Conservation (phyloP, 2,888 invertebrate species). For the Lepidochitona cinerea region DNA sequence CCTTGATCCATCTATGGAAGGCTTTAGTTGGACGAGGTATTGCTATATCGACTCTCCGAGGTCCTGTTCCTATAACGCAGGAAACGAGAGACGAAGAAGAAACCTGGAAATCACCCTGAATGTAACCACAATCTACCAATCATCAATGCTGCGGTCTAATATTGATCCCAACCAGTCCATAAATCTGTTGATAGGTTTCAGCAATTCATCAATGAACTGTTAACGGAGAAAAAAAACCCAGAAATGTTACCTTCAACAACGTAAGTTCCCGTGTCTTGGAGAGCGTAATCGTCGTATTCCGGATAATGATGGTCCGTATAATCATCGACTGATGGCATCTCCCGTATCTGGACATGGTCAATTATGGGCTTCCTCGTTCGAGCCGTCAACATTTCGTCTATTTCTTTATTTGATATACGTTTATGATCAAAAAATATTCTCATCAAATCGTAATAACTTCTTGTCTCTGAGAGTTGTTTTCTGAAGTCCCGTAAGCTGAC, state of each 20-base stretch:
- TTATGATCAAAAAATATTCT: conserved; percentile 35
- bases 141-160: no score
- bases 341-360: background rate
- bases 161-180: no score
- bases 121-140: no score
- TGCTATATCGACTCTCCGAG: no score
- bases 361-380: background rate
- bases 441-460: conserved; percentile 21
- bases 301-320: background rate
- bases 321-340: background rate
- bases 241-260: background rate
- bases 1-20: no score
- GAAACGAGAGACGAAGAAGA: no score
- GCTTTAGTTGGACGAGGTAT: no score
- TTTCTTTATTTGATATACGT: conserved; percentile 17
- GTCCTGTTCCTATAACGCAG: no score
- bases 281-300: background rate
- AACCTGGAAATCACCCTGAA: no score
- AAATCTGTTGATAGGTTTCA: no score
- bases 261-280: background rate
- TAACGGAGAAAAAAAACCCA: no score
- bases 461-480: background rate
- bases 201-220: no score
- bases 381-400: conserved; percentile 12
- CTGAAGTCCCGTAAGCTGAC: background rate